Base-by-base conservation (phyloP, 2,888 invertebrate species). In the Habroteleia sp. region DNA sequence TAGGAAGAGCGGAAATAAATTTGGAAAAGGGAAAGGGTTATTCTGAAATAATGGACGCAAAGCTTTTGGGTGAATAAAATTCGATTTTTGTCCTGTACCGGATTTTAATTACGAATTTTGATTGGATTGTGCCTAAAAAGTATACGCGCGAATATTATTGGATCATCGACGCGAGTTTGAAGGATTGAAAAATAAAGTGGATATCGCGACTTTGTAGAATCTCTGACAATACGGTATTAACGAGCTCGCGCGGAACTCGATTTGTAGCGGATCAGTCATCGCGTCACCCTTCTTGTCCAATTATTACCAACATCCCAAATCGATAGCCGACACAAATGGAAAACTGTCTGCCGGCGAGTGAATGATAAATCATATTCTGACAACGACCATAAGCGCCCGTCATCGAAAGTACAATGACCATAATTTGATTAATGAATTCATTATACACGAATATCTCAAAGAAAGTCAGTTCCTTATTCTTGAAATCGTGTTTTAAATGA, bases 221-320 rank as follows among this genome's bases (percentile, higher is more conserved):
- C 17, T 6, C 13, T 35, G 33, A 60, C 44, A 44, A 44, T 48
- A 39, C 16, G 46, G 48, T 48, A 48, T 62, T 62, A 62, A 48
- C 62, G 39, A 48, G 37, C 39, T 48, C 48, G 27, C 48, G 29
- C 39, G 14, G 62, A 62, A 62, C 62, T 62, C 62, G 37, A 62
- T 62, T 62, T 48, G 48, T 39, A 62, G 11, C 48, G 62, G 62
- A 48, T 48, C 48, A 62, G 46, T 48, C 62, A 48, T 37, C 48
- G 39, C 62, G 48, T 62, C 62, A 48, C 62, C 48, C 62, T 62
- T 58, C 35, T 44, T 13, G 44, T 62, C 31, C 62, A 62, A 62
- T 62, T 48, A 62, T 48, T 37, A 20, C 35, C 62, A 37, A 48
- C 62, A 62, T 62, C 60, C 62, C 62, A 23, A 48, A 62, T 62